Evolutionary conservation across 2,888 invertebrate genomes (phyloP), one percentile per base, ranked within the genome.

Genomic region (Oscheius sp.): DNA sequence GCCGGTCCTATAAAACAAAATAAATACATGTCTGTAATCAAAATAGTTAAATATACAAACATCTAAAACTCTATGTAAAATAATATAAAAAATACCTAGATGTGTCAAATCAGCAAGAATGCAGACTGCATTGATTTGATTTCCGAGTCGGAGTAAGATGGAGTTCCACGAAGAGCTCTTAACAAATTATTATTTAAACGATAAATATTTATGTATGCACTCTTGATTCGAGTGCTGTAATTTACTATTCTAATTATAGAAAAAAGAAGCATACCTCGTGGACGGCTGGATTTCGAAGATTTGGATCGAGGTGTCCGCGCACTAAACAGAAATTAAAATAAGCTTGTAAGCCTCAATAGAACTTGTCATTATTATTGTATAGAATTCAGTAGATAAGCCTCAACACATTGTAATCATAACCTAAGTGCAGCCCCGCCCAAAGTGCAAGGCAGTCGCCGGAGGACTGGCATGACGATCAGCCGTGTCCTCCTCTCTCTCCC

Each of bases 1-100:
- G 63, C 50, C 47, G 63, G 63, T 30, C 57, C 63, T 63, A 63
- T 63, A 63, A 63, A 63, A 63, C 63, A 63, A 63, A 9, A 63
- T 63, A 63, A 63, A 63, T 63, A 36, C 14, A 36, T 36, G 36
- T 36, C 36, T 36, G 36, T 36, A 36, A 36, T 36, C 36, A 36
- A 36, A 36, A 36, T 36, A 63, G 47, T 63, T 12, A 44, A 45
- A 44, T 44, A 63, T 63, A 41, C 20, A 63, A 63, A 63, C 45
- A 47, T 41, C 45, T 59, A 59, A 59, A 59, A 30, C 38, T 36
- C 47, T 49, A 59, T 49, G 41, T 49, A 59, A 59, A 45, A 59
- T 9, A 59, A 59, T 41, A 59, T 51, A 49, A 63, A 63, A 63
- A 63, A 63, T 63, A 63, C 63, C 63, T 20, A 63, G 63, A 63